phyloP scores from a whole-genome alignment of 2,797 vertebrate species.

The Spinus olivaceus region DNA sequence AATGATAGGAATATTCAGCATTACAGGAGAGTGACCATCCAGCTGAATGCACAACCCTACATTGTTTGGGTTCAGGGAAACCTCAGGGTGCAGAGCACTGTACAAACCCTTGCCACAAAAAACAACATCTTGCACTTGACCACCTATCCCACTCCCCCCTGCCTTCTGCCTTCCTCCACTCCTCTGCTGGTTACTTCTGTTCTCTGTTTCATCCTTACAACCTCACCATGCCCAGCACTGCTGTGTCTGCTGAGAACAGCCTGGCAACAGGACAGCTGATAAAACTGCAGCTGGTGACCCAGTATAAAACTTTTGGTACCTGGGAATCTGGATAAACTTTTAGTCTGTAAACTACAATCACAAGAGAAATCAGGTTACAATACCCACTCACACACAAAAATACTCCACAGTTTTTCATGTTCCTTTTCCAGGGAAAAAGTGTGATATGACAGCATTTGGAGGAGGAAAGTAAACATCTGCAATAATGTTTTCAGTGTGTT shows the following conservation, averaged over 20 bases:
- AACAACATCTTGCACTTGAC: not conserved
- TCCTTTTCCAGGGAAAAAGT: not conserved
- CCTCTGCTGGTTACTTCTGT: not conserved
- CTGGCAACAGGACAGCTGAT: not conserved
- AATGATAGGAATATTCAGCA: not conserved
- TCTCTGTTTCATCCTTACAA: not conserved
- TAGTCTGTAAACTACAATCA: not conserved
- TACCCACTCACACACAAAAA: not conserved
- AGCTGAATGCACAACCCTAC: not conserved
- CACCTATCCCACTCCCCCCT: not conserved
- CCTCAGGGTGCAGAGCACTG: not conserved
- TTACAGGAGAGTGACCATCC: not conserved
- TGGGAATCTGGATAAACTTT: not conserved
- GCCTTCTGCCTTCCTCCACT: not conserved
- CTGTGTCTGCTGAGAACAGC: not conserved
- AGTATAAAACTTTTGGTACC: not conserved
- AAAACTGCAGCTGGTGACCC: not conserved
- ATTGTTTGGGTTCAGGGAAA: not conserved
- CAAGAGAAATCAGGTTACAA: not conserved
- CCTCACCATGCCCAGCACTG: not conserved
- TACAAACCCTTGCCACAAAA: not conserved
- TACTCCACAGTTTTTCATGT: not conserved
- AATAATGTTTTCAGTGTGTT: not conserved
- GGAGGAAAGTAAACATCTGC: not conserved
- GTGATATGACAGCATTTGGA: not conserved